Percentiles rank a stretch among this genome's conserved stretches.
These are phyloP conservation scores for Atlantisia rogersi DNA, from an alignment of 2,113 vertebrate species.

Conservation along the genomic window DNA sequence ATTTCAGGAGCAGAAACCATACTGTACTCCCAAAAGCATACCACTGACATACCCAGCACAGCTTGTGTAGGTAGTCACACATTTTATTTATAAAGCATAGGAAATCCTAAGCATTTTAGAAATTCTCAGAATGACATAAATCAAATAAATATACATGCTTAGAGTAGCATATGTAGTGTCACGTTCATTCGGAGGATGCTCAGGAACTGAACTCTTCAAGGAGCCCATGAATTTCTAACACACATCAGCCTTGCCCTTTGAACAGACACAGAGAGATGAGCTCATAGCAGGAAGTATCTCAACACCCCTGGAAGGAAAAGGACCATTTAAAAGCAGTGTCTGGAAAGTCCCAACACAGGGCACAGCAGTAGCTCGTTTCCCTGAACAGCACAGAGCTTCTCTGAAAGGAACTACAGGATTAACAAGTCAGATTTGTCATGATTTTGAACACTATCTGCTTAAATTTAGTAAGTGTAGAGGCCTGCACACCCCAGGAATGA, in stretches of 20 bases:
- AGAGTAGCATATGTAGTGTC: background rate
- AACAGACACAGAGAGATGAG: background rate
- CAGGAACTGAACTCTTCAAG: background rate
- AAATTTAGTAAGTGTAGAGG: background rate
- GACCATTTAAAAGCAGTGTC: background rate
- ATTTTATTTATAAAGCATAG: background rate
- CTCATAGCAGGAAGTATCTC: background rate
- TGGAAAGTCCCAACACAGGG: background rate
- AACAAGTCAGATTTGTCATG: background rate
- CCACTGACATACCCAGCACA: background rate
- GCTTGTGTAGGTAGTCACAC: background rate
- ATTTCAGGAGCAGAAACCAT: background rate
- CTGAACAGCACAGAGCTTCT: background rate
- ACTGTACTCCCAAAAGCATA: background rate
- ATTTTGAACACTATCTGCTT: background rate
- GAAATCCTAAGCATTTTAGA: background rate
- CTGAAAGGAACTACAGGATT: background rate
- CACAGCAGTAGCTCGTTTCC: background rate
- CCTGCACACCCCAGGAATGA: background rate
- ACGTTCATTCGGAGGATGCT: background rate
- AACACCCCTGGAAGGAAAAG: background rate
- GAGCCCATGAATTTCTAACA: background rate
- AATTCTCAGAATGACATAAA: background rate
- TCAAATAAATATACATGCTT: slow-evolving; percentile 13
- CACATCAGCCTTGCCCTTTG: background rate